These are phyloP conservation scores for Onthophagus sagittarius DNA, from an alignment of 2,888 invertebrate species.

Conservation along the genomic window DNA sequence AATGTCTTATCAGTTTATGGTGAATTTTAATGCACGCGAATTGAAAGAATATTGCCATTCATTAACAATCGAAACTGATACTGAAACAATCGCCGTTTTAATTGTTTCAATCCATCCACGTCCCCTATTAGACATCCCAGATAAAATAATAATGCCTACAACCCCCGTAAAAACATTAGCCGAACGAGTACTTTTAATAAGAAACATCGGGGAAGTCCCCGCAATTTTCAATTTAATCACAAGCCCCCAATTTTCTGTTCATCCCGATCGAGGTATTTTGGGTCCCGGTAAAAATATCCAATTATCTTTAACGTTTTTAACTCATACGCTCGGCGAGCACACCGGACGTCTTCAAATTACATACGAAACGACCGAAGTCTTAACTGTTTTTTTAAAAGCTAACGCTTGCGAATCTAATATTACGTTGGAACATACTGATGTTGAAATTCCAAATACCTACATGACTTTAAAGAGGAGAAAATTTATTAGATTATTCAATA, in stretches of 20 bases:
- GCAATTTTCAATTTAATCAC: constrained; percentile 51
- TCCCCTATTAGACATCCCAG: constrained; percentile 58
- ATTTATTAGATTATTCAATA: constrained; percentile 48
- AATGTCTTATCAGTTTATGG: constrained; percentile 57
- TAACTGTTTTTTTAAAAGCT: constrained; percentile 50
- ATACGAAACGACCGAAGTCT: constrained; percentile 52
- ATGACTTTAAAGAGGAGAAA: constrained; percentile 52
- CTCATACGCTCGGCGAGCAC: constrained; percentile 49
- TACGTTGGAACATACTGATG: constrained; percentile 50
- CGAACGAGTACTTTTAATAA: constrained; percentile 51
- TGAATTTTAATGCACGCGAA: constrained; percentile 60
- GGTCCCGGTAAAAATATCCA: constrained; percentile 51
- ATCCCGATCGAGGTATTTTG: constrained; percentile 53
- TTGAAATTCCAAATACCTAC: constrained; percentile 57
- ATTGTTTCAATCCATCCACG: constrained; percentile 61
- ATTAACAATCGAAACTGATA: constrained; percentile 54
- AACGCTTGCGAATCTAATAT: constrained; percentile 51
- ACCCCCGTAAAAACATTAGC: constrained; percentile 54
- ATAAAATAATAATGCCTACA: constrained; percentile 51
- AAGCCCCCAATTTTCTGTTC: constrained; percentile 51
- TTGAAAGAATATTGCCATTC: constrained; percentile 55
- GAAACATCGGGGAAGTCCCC: constrained; percentile 53
- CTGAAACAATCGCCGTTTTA: constrained; percentile 54
- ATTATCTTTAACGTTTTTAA: constrained; percentile 53
- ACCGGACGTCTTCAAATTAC: constrained; percentile 43